Base-by-base conservation (phyloP, 2,888 invertebrate species). In the Troilus luridus region DNA sequence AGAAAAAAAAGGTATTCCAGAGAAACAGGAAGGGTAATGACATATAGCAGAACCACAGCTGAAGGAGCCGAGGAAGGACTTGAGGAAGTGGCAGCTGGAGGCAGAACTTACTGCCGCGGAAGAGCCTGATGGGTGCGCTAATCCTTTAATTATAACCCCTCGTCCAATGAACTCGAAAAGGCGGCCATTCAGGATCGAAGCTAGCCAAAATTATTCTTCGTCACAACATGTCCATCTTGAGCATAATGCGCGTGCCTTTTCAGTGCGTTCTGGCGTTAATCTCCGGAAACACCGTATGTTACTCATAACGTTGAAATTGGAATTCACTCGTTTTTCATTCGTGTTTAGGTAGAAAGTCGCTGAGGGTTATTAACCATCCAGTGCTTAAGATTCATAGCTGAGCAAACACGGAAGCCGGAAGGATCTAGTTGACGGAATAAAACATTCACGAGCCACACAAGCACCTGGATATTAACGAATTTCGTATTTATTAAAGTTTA, bases 121-220 rank as follows among this genome's bases (percentile, higher is more conserved):
- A 77, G 72, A 41, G 17, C 27, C 17, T 19, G 27, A 77, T 77
- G 72, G 41, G 41, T 17, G 41, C 27, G 7, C 0, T 77, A 77
- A 77, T 77, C 72, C 72, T 77, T 41, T 77, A 41, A 27, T 77
- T 41, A 77, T 41, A 77, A 27, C 19, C 19, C 19, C 21, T 17
- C 27, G 72, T 77, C 72, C 72, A 77, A 8, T 77, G 72, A 77
- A 77, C 72, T 77, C 72, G 7, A 77, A 27, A 7, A 77, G 41
- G 41, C 72, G 41, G 41, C 72, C 19, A 27, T 41, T 17, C 17
- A 77, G 41, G 41, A 8, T 17, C 8, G 72, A 9, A 77, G 19
- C 72, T 77, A 77, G 72, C 72, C 72, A 77, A 77, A 77, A 77
- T 77, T 77, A 77, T 77, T 77, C 41, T 41, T 77, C 41, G 6